phyloP scores from a whole-genome alignment of 2,888 invertebrate genomes.

The Campaea margaritaria region DNA sequence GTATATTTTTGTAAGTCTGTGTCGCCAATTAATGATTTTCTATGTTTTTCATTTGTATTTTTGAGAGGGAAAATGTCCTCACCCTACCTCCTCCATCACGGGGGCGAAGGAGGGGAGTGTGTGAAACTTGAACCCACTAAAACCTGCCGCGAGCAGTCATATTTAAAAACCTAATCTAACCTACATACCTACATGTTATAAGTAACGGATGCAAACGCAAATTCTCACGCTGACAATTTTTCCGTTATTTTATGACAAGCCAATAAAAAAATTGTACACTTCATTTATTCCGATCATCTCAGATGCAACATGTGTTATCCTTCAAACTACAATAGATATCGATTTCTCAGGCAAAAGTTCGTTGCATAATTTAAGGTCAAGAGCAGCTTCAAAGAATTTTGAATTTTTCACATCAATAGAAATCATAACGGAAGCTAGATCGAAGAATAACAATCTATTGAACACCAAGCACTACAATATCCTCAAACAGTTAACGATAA shows the following conservation, averaged over 20 bases:
- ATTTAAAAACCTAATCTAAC: not conserved
- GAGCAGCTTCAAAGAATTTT: conserved; percentile 55
- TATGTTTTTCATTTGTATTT: too few species aligned
- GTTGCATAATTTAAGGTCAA: conserved; percentile 72
- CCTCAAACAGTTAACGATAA: conserved; percentile 61
- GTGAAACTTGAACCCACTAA: too few species aligned
- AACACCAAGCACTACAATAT: conserved; percentile 53
- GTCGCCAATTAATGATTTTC: too few species aligned
- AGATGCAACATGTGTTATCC: conserved; percentile 41
- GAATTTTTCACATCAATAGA: conserved; percentile 72
- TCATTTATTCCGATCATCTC: conserved; percentile 38
- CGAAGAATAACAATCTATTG: conserved; percentile 78
- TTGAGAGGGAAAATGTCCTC: too few species aligned
- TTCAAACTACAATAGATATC: conserved; percentile 49
- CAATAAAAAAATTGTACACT: conserved; percentile 23
- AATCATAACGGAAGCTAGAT: conserved; percentile 75
- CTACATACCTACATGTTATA: not conserved
- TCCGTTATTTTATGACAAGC: conserved; percentile 27
- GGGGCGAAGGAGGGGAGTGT: too few species aligned
- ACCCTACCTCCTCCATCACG: too few species aligned
- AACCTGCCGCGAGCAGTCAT: too few species aligned
- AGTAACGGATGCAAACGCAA: not conserved
- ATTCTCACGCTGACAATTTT: conserved; percentile 25
- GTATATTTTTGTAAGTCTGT: too few species aligned
- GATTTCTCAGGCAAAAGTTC: conserved; percentile 58